Evolutionary conservation across 2,888 invertebrate genomes (phyloP), one percentile per base, ranked within the genome.

Genomic region (Eilema depressum): DNA sequence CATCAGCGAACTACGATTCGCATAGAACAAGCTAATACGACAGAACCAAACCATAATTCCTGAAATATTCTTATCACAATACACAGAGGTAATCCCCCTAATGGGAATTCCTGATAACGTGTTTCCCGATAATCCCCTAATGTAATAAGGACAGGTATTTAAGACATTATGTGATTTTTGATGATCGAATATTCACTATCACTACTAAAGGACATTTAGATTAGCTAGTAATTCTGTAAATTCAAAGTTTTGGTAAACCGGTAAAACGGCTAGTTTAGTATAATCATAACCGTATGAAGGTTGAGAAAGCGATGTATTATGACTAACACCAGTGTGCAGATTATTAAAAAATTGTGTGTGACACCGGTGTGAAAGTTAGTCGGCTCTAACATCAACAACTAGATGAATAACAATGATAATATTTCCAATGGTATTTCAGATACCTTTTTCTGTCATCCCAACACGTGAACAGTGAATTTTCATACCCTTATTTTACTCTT

Each of bases 1-100:
- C n/a, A n/a, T 2, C 10, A 8, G n/a, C n/a, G 53, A 8, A n/a
- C 8, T 53, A n/a, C 4, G 53, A 53, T n/a, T n/a, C 53, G 53
- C n/a, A 53, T 20, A n/a, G 47, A 20, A 53, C n/a, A 53, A 53
- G n/a, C 8, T 53, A 53, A 53, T 53, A 20, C 20, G 53, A 53
- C 53, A 7, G n/a, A 53, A n/a, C n/a, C 53, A 53, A 53, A 53
- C n/a, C 53, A 5, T 53, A n/a, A 53, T 53, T 53, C 66, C 57
- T 33, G 47, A 62, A 53, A 53, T 53, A 53, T 53, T 53, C 53
- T 53, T 53, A 53, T 53, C 53, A 53, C 53, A 53, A 53, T 53
- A 53, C 53, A 53, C 53, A 53, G 53, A 53, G 53, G 53, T 53
- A 53, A n/a, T 53, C 10, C n/a, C 33, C 53, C 53, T 53, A 53